These are phyloP conservation scores for Palythoa caribaeorum DNA, from an alignment of 92 coral and sea anemone genomes.

Conservation along the genomic window DNA sequence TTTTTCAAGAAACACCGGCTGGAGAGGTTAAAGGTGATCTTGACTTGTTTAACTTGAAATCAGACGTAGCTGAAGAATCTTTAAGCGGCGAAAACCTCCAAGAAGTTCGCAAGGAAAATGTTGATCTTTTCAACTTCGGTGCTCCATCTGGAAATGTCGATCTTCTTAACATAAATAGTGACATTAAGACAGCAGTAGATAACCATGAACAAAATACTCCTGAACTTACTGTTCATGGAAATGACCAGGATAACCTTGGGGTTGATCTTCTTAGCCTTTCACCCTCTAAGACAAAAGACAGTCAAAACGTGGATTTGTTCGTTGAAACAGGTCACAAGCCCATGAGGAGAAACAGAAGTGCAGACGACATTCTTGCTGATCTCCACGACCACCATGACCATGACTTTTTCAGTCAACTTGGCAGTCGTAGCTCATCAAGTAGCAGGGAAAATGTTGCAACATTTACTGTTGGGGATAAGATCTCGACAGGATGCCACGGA, in stretches of 20 bases:
- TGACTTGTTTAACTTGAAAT: conserved; percentile 78
- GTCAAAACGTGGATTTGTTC: conserved; percentile 85
- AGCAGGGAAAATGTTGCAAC: conserved; percentile 80
- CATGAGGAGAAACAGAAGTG: conserved; percentile 88
- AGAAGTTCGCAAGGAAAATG: conserved; percentile 3
- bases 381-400: conserved; percentile 76
- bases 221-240: conserved; percentile 68
- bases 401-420: conserved; percentile 81
- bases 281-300: conserved; percentile 60
- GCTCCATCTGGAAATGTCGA: conserved; percentile 39
- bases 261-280: conserved; percentile 43
- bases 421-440: conserved; percentile 81
- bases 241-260: conserved; percentile 28
- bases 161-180: conserved; percentile 22
- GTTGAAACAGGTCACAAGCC: conserved; percentile 67
- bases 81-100: not conserved
- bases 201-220: conserved; percentile 60
- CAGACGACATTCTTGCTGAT: conserved; percentile 83
- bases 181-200: conserved; percentile 5
- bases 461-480: conserved; percentile 42
- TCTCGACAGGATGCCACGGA: not conserved
- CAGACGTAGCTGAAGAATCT: conserved; percentile 10
- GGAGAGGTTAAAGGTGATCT: conserved; percentile 32
- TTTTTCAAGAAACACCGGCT: conserved; percentile 72
- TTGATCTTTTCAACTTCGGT: conserved; percentile 58